Evolutionary conservation across 2,888 invertebrate species (phyloP), one percentile per base, ranked within the genome.

Genomic region (Auanema sp.): DNA sequence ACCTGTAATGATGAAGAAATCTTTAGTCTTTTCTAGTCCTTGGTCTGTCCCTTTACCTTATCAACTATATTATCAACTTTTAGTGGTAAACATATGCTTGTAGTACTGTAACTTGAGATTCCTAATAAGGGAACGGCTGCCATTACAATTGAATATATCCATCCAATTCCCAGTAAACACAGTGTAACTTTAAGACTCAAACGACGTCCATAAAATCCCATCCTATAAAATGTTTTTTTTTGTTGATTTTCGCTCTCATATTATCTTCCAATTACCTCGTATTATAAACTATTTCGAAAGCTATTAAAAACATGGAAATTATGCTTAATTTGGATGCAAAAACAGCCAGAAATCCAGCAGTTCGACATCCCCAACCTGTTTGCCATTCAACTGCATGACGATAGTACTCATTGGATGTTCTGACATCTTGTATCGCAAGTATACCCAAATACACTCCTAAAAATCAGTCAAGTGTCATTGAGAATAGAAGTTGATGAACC

Each of bases 311-410:
- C 79, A 97, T 87, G 2, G 96, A 96, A 87, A 91, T 96, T 49
- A 97, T 96, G 43, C 93, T 92, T 64, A 97, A 87, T 86, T 96
- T 95, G 63, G 91, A 90, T 0, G 91, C 90, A 79, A 92, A 92
- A 0, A 92, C 91, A 6, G 93, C 94, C 53, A 97, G 88, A 84
- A 96, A 95, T 33, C 97, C 97, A 1, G 95, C 93, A 54, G 93
- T 87, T 83, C 92, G 91, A 85, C 96, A 97, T 25, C 92, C 92
- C 43, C 90, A 78, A 21, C 73, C 90, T 89, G 73, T 92, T 91
- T 97, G 97, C 96, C 97, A 97, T 0, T 91, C 91, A 71, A 97
- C 93, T 16, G 96, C 96, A 86, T 92, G 92, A 88, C 91, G 92
- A 76, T 94, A 90, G 86, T 96, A 97, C 85, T 94, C 92, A 24